phyloP scores from a whole-genome alignment of 2,113 vertebrate species.

The Malurus elegans region DNA sequence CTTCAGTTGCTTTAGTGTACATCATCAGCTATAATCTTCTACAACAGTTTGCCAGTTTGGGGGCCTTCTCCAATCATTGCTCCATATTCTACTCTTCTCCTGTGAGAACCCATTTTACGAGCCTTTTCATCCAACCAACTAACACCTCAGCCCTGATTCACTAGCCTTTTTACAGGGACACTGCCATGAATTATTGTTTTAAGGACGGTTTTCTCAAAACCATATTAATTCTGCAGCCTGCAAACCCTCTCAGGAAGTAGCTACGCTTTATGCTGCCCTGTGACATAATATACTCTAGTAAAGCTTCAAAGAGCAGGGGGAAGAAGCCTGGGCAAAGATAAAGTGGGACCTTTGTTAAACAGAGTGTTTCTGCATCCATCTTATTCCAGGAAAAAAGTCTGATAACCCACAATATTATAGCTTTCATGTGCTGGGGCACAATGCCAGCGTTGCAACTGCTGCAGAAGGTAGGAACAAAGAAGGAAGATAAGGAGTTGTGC shows the following conservation, averaged over 20 bases:
- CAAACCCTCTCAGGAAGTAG: background rate
- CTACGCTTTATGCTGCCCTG: background rate
- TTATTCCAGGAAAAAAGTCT: constrained; percentile 9
- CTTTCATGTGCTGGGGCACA: constrained; percentile 24
- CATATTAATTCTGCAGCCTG: background rate
- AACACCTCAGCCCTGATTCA: background rate
- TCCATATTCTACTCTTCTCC: background rate
- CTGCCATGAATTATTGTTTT: background rate
- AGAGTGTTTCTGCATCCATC: constrained; percentile 39
- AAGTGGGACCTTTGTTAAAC: constrained; percentile 13
- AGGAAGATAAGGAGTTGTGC: constrained; percentile 36
- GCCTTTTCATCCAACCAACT: background rate
- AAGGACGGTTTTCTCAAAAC: background rate
- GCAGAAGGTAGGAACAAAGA: constrained; percentile 54
- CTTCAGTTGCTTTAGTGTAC: background rate
- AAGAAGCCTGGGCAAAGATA: constrained; percentile 12
- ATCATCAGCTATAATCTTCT: background rate
- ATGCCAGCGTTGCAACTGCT: constrained; percentile 33
- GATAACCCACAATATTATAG: constrained; percentile 42
- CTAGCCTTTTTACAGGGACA: background rate
- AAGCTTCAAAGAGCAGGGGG: background rate
- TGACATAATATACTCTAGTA: background rate
- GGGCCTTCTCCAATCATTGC: background rate
- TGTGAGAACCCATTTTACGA: background rate
- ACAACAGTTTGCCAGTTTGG: background rate